Evolutionary conservation across 1,140 invertebrate genomes (phyloP), one percentile per base, ranked within the genome.

Genomic region (Caenorhabditis tropicalis): DNA sequence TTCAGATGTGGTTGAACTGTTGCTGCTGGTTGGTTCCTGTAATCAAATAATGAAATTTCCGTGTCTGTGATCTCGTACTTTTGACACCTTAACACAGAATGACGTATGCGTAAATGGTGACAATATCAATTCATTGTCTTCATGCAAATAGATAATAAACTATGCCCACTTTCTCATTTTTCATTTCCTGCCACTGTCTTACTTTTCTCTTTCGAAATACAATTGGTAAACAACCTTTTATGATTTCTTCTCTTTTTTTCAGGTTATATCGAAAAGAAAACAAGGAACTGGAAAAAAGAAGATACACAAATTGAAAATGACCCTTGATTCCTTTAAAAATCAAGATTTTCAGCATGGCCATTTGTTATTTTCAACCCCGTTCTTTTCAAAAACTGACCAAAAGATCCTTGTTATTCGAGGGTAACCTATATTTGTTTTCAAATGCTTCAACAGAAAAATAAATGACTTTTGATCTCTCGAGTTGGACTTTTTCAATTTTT

Each of bases 21-120:
- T 74, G 65, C 65, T 74, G 65, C 65, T 74, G 36, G 65, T 74
- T 74, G 65, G 65, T 43, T 74, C 65, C 65, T 74, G 65, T 10
- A 74, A 74, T 43, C 4, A 24, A 46, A 74, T 12, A 24, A 10
- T 21, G 6, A 6, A 21, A 27, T 29, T 56, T 56, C 53, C 53
- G 21, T 5, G 19, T 27, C 7, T 56, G 24, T 56, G 10, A 56
- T 10, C 27, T 6, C 29, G 7, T 24, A 21, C 2, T 27, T 56
- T 27, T 56, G 10, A 10, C 21, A 24, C 53, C 12, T 56, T n/a
- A 56, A 5, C 53, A 56, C 53, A 56, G 10, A 56, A 56, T 56
- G 53, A 56, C 53, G 53, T 56, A 6, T 56, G 10, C 29, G 1
- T 29, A 56, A 27, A 27, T 27, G 53, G 24, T 56, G 53, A 56